These are phyloP conservation scores for Drosophila fulvimacula DNA, from an alignment of 2,888 invertebrate genomes.

Conservation along the genomic window DNA sequence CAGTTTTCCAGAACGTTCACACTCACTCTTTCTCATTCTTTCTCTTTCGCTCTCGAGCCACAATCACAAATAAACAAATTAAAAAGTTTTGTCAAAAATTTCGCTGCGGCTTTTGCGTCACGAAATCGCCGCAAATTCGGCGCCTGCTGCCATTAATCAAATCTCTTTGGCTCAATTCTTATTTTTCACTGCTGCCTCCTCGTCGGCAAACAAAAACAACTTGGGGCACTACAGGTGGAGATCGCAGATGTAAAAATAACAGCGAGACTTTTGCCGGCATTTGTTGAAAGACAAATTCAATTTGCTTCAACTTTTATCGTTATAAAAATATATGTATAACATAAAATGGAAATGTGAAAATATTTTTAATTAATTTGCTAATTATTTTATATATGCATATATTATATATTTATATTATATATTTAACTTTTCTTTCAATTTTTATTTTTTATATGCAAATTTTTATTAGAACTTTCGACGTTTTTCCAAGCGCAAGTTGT, in stretches of 20 bases:
- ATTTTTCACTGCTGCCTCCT: neutral
- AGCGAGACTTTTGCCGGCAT: conserved; percentile 21
- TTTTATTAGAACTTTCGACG: conserved; percentile 3
- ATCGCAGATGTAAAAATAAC: conserved; percentile 6
- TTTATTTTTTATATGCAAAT: neutral
- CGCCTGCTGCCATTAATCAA: conserved; percentile 56
- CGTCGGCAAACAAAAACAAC: conserved; percentile 20
- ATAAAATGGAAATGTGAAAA: neutral
- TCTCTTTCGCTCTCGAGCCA: neutral
- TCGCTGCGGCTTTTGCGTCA: conserved; percentile 26
- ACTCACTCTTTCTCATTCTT: neutral
- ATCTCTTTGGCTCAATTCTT: conserved; percentile 29
- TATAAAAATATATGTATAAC: too few relatives aligned
- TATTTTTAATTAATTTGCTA: neutral
- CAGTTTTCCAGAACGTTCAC: conserved; percentile 12
- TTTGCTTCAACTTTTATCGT: neutral
- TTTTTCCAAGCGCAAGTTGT: conserved; percentile 25
- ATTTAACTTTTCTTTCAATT: neutral
- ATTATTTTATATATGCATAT: neutral
- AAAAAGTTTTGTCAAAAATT: conserved; percentile 6
- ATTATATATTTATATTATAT: neutral
- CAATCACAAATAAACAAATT: conserved; percentile 5
- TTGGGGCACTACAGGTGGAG: neutral
- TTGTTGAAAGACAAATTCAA: conserved; percentile 5
- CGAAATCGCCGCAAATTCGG: conserved; percentile 19